Evolutionary conservation across 2,797 vertebrate genomes (phyloP).

Genomic region (Arnoldichthys spilopterus): DNA sequence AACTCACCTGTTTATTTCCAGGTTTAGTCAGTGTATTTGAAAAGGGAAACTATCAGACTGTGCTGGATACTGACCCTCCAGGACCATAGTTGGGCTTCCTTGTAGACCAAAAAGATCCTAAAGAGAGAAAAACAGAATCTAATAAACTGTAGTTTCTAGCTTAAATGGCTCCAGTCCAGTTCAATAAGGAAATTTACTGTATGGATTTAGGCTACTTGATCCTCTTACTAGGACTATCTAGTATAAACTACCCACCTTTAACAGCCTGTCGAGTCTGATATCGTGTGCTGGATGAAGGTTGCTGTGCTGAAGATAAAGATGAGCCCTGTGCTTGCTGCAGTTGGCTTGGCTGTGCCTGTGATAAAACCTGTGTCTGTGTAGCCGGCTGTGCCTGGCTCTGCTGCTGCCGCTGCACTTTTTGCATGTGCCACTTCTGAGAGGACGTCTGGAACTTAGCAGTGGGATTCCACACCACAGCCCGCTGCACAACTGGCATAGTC

Average conservation of each 20-base stretch:
- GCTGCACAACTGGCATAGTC: slow-evolving; percentile 91
- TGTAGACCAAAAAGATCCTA: too few species aligned
- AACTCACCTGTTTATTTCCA: too few species aligned
- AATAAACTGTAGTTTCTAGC: neutral
- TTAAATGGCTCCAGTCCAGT: too few species aligned
- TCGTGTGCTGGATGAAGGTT: slow-evolving; percentile 91
- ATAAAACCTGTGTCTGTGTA: slow-evolving; percentile 63
- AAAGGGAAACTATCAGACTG: too few species aligned
- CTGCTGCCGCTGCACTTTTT: slow-evolving; percentile 94
- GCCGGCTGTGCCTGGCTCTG: slow-evolving; percentile 82
- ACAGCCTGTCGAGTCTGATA: slow-evolving; percentile 97
- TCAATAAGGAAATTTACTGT: neutral
- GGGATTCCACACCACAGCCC: slow-evolving; percentile 93
- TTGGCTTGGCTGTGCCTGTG: slow-evolving; percentile 56
- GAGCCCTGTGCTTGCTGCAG: slow-evolving; percentile 51
- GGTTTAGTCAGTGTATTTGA: too few species aligned
- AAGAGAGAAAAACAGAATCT: neutral
- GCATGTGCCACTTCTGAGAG: slow-evolving; percentile 99
- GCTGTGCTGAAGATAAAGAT: slow-evolving; percentile 71
- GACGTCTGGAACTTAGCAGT: slow-evolving; percentile 95
- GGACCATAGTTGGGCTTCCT: too few species aligned
- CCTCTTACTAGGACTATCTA: neutral
- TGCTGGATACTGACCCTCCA: too few species aligned
- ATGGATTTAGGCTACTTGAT: neutral
- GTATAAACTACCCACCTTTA: slow-evolving; percentile 83